Percentiles rank a stretch among this genome's conserved stretches.
phyloP scores from a whole-genome alignment of 2,888 invertebrate species.

The Morinoia aosen region DNA sequence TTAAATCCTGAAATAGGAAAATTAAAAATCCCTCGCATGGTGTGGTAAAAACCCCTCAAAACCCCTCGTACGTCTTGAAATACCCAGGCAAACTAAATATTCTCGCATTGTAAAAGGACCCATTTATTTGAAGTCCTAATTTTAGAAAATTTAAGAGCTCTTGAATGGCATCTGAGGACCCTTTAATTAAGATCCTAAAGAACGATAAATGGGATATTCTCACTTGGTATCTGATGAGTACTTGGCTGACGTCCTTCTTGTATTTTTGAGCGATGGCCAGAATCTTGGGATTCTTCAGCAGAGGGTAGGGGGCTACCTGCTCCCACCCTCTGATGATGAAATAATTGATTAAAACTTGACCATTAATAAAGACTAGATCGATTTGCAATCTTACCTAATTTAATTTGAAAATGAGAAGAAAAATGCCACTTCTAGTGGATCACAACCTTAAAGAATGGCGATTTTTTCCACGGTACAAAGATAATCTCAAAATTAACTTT shows the following conservation, averaged over 20 bases:
- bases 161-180: not conserved
- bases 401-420: no score
- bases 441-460: no score
- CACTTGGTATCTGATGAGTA: conserved; percentile 79
- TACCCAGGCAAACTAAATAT: not conserved
- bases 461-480: no score
- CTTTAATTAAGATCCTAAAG: not conserved
- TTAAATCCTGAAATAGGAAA: no score
- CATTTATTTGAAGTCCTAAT: no score
- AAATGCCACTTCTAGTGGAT: no score
- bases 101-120: not conserved
- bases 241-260: conserved; percentile 79
- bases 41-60: not conserved
- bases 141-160: not conserved
- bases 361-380: not conserved
- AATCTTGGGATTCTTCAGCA: conserved; percentile 81
- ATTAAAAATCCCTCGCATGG: not conserved
- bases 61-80: not conserved
- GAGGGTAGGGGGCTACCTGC: conserved; percentile 78
- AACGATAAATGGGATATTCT: no score
- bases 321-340: conserved; percentile 80
- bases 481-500: no score
- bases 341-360: not conserved
- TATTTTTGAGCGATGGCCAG: conserved; percentile 78
- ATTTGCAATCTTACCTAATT: not conserved